Base-by-base conservation (phyloP, 2,113 vertebrate genomes). In the Thomomys bottae region DNA sequence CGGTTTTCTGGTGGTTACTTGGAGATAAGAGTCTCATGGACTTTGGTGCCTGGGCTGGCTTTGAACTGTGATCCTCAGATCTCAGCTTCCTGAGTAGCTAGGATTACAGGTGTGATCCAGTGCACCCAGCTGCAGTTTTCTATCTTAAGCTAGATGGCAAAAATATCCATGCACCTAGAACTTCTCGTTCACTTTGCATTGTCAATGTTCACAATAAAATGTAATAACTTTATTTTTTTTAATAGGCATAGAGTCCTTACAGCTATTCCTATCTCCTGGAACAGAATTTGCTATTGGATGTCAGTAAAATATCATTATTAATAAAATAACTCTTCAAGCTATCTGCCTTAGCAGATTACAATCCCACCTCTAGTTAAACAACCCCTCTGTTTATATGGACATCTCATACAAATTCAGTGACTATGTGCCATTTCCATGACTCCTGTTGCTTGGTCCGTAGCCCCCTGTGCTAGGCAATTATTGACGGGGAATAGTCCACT, bases 141-240 rank as follows among this genome's bases (percentile, higher is more conserved):
- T 77, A 76, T 88, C 85, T 67, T 30, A 23, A 34, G 26, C 32
- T 66, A n/a, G 49, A 54, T 42, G 73, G 1, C 73, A 64, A 84
- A 26, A 36, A 54, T 42, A 20, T 17, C 72, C 59, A 10, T 63
- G n/a, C 75, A 34, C 15, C 32, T 12, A 66, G 49, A 75, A 42
- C 64, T 78, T 34, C 7, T 66, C 36, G 64, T 23, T 88, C 61
- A 7, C 57, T 72, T 71, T 36, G 26, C 38, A n/a, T 73, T 68
- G 49, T 77, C 80, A 88, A 32, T 42, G 80, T 89, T 90, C 66
- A 70, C 24, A 83, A 57, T 42, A 86, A 83, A 66, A 78, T 34
- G 0, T 26, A 61, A 66, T 45, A 54, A 12, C 14, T 88, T 92
- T 28, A 1, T n/a, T n/a, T n/a, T n/a, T n/a, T n/a, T n/a, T n/a